Evolutionary conservation across 1,140 invertebrate genomes (phyloP).

Genomic region (Rhagoletis zephyria): DNA sequence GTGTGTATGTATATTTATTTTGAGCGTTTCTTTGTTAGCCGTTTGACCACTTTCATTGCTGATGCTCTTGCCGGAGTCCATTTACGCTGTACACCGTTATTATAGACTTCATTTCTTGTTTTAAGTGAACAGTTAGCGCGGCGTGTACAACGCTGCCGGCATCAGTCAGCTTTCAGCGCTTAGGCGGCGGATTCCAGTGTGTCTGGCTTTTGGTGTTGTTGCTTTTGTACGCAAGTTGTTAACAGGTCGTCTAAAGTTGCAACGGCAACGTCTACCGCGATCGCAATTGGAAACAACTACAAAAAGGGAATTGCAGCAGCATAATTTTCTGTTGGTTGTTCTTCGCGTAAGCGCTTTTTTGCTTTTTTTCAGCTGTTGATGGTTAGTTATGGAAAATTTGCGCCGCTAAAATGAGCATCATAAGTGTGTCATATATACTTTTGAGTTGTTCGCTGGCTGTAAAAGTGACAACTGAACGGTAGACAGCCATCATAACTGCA

Average conservation of each 20-base stretch:
- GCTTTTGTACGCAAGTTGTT: slow-evolving; percentile 1
- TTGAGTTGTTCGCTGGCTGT: not conserved
- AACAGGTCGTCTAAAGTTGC: not conserved
- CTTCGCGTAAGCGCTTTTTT: not conserved
- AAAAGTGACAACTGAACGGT: slow-evolving; percentile 21
- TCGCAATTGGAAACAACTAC: not conserved
- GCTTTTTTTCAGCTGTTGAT: not conserved
- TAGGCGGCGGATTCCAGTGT: slow-evolving; percentile 39
- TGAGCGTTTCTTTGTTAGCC: not conserved
- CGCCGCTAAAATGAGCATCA: not conserved
- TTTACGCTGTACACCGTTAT: not conserved
- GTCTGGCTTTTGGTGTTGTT: not conserved
- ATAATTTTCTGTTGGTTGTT: not conserved
- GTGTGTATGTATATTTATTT: not conserved
- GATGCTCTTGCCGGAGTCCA: not conserved
- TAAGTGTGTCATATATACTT: slow-evolving; percentile 30
- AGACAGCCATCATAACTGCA: slow-evolving; percentile 5
- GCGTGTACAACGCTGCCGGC: not conserved
- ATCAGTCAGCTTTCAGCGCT: not conserved
- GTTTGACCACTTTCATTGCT: slow-evolving; percentile 39
- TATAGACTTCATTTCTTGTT: not conserved
- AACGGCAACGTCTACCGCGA: not conserved
- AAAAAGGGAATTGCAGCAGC: not conserved
- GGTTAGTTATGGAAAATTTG: not conserved
- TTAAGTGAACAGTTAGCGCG: not conserved